These are phyloP conservation scores for Chaetodon trifascialis DNA, from an alignment of 2,113 vertebrate species.

Conservation along the genomic window DNA sequence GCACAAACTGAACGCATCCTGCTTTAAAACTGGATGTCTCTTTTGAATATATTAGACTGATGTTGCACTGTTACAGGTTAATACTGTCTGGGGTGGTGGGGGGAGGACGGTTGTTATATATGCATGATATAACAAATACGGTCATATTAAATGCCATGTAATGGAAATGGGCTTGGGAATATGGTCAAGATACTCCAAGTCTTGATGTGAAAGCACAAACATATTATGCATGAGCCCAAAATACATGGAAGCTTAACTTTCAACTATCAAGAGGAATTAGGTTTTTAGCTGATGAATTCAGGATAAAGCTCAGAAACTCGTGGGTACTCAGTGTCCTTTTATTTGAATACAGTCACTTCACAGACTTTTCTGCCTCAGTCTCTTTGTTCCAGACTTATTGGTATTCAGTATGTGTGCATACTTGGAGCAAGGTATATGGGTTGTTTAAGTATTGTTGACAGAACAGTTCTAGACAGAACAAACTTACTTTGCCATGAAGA, in stretches of 20 bases:
- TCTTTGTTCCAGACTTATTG: not conserved
- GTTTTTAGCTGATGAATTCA: slow-evolving; percentile 7
- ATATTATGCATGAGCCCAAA: not conserved
- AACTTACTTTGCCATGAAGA: not conserved
- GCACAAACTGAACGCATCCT: not conserved
- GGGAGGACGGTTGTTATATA: not conserved
- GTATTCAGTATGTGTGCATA: slow-evolving; percentile 12
- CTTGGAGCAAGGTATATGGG: not conserved
- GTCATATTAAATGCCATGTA: slow-evolving; percentile 38
- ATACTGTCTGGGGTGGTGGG: not conserved
- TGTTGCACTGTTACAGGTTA: not conserved
- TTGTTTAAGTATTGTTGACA: slow-evolving; percentile 20
- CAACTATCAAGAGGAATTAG: not conserved
- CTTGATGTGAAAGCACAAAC: slow-evolving; percentile 5
- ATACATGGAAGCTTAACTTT: slow-evolving; percentile 39
- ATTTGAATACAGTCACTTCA: not conserved
- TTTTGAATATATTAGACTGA: slow-evolving; percentile 16
- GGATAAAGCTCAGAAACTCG: not conserved
- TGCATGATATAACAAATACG: slow-evolving; percentile 20
- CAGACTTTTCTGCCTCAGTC: not conserved
- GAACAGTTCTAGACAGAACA: not conserved
- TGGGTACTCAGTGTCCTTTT: not conserved
- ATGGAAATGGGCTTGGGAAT: slow-evolving; percentile 43
- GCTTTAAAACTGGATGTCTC: slow-evolving; percentile 37
- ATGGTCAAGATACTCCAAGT: not conserved